Conservation (phyloP, 2,888 invertebrate genomes). For the Papilio demoleus region DNA sequence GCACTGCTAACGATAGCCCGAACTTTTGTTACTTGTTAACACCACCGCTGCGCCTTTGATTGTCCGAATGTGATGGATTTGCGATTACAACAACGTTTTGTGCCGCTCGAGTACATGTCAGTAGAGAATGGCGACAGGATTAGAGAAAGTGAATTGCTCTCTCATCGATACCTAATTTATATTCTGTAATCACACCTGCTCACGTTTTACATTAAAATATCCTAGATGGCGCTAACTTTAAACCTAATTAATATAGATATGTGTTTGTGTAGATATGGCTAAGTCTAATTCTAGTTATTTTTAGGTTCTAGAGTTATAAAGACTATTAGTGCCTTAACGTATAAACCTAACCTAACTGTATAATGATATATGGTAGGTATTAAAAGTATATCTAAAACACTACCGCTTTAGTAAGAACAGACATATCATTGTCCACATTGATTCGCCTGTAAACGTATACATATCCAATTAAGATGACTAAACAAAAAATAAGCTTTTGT, state of each 20-base stretch:
- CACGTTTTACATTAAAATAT: neutral
- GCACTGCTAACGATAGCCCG: constrained; percentile 69
- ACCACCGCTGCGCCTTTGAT: constrained; percentile 69
- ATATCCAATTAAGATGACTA: constrained; percentile 18
- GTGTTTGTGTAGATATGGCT: no score
- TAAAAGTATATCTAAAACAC: neutral
- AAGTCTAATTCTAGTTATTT: no score
- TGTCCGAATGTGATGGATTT: constrained; percentile 78
- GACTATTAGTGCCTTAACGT: no score
- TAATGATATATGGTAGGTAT: no score
- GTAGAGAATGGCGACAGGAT: constrained; percentile 66
- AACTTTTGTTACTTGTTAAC: constrained; percentile 69
- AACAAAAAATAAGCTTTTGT: constrained; percentile 15
- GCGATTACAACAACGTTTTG: constrained; percentile 64
- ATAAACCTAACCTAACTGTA: no score
- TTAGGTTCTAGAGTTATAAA: no score
- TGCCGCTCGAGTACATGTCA: constrained; percentile 52
- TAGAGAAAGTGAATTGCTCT: constrained; percentile 47
- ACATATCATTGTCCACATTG: neutral
- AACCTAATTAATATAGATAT: no score
- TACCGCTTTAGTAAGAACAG: neutral
- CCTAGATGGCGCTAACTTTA: neutral
- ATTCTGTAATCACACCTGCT: constrained; percentile 16
- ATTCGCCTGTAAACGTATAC: neutral
- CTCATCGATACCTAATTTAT: constrained; percentile 22